A percentile compares a stretch with the other conserved stretches of the same genome.
Conservation (phyloP, 2,888 invertebrate genomes). For the Dexiosoma caninum region DNA sequence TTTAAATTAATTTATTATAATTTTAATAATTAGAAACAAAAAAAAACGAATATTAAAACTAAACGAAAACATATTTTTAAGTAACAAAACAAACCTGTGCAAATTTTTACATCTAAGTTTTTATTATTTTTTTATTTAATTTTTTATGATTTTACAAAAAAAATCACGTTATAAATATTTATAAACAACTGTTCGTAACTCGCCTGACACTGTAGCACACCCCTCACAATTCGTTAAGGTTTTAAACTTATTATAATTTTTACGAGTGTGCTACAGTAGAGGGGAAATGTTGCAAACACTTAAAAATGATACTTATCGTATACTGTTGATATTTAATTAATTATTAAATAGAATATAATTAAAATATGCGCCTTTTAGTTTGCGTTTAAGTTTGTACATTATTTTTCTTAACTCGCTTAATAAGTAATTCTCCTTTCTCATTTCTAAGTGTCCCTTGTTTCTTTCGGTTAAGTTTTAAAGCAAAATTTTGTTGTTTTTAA, state of each 20-base stretch:
- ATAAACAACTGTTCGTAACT: slow-evolving; percentile 1
- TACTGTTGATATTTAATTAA: slow-evolving; percentile 61
- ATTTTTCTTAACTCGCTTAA: slow-evolving; percentile 48
- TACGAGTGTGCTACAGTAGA: neutral
- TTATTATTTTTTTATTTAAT: slow-evolving; percentile 66
- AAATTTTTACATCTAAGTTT: slow-evolving; percentile 63
- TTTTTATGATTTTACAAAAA: slow-evolving; percentile 36
- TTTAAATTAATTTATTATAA: slow-evolving; percentile 63
- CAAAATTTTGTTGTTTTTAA: slow-evolving; percentile 65
- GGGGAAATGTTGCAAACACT: slow-evolving; percentile 35
- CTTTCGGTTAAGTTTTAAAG: slow-evolving; percentile 25
- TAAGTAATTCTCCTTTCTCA: slow-evolving; percentile 34
- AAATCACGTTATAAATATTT: slow-evolving; percentile 62
- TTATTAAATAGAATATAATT: slow-evolving; percentile 56
- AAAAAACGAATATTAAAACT: slow-evolving; percentile 40
- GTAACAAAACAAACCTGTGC: slow-evolving; percentile 62
- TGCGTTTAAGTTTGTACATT: slow-evolving; percentile 60
- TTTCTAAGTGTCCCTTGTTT: neutral
- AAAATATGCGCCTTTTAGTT: slow-evolving; percentile 51
- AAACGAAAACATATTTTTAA: slow-evolving; percentile 49
- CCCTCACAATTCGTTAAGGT: neutral
- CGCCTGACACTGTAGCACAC: neutral
- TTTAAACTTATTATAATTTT: neutral
- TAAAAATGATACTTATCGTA: slow-evolving; percentile 59
- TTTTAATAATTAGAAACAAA: slow-evolving; percentile 38